Conservation (phyloP, 2,888 invertebrate genomes). For the Cyrtodaria siliqua region DNA sequence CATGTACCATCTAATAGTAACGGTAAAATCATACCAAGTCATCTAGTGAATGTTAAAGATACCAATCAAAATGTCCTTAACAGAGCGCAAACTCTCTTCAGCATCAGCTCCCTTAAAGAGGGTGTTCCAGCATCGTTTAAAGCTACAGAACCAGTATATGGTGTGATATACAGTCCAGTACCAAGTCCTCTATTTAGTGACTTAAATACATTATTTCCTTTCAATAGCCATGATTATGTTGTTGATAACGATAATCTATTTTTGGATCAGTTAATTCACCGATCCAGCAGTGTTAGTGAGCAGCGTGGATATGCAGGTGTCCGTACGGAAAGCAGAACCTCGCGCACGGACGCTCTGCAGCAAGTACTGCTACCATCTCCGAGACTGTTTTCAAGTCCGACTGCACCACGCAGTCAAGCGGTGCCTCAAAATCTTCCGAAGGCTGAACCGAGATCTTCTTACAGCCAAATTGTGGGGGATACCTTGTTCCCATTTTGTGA, state of each 20-base stretch:
- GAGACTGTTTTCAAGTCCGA: no score
- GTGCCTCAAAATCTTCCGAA: no score
- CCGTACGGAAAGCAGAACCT: neutral
- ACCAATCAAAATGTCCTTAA: conserved; percentile 24
- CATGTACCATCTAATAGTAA: neutral
- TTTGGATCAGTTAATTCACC: conserved; percentile 20
- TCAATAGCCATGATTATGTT: conserved; percentile 29
- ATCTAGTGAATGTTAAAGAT: neutral
- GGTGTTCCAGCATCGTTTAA: conserved; percentile 20
- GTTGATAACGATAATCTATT: conserved; percentile 40
- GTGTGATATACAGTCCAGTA: conserved; percentile 20
- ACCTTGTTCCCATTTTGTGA: no score
- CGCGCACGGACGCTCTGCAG: no score
- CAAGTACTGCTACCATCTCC: no score
- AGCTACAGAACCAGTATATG: conserved; percentile 19
- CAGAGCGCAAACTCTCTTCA: conserved; percentile 38
- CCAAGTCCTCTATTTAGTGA: conserved; percentile 48
- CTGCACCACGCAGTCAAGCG: no score
- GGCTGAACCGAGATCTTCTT: no score
- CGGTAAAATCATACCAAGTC: no score
- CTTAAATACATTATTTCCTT: conserved; percentile 27
- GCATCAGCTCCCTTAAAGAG: conserved; percentile 38
- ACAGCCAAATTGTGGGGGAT: no score
- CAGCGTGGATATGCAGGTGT: conserved; percentile 10
- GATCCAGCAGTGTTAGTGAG: conserved; percentile 6